phyloP scores from a whole-genome alignment of 2,797 vertebrate species.

The Parauchenoglanis punctatus region DNA sequence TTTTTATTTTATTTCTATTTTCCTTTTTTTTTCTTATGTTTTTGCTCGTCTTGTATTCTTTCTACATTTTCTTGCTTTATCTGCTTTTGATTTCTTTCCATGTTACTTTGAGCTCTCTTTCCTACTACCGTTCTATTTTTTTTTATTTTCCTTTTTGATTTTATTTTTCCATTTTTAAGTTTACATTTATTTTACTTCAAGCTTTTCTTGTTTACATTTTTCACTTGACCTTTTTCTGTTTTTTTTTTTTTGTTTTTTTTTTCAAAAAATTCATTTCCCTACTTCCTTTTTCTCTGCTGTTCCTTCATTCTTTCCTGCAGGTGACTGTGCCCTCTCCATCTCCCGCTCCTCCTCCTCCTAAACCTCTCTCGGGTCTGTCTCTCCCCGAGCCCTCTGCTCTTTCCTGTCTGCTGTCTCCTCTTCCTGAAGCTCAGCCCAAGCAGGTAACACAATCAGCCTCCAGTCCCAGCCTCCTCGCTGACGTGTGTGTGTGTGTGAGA shows the following conservation, averaged over 20 bases:
- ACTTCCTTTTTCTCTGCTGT: too few relatives aligned
- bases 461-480: background rate
- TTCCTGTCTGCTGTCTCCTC: constrained; percentile 68
- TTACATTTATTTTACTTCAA: too few relatives aligned
- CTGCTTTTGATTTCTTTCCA: background rate
- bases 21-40: background rate
- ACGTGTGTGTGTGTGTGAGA: background rate
- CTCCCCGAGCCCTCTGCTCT: constrained; percentile 68
- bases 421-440: constrained; percentile 66
- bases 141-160: background rate
- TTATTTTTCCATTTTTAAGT: background rate
- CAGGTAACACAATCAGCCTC: constrained; percentile 72
- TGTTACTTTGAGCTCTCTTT: background rate
- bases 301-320: constrained; percentile 5
- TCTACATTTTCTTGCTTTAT: background rate
- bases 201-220: too few relatives aligned
- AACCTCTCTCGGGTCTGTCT: constrained; percentile 69
- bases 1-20: background rate
- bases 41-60: background rate
- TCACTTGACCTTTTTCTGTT: background rate
- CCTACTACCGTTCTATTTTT: background rate
- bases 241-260: rapidly evolving
- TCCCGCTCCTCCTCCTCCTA: constrained; percentile 61
- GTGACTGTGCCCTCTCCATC: constrained; percentile 11
- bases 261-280: rapidly evolving